Evolutionary conservation across 2,113 vertebrate species (phyloP).

Genomic region (Peromyscus californicus): DNA sequence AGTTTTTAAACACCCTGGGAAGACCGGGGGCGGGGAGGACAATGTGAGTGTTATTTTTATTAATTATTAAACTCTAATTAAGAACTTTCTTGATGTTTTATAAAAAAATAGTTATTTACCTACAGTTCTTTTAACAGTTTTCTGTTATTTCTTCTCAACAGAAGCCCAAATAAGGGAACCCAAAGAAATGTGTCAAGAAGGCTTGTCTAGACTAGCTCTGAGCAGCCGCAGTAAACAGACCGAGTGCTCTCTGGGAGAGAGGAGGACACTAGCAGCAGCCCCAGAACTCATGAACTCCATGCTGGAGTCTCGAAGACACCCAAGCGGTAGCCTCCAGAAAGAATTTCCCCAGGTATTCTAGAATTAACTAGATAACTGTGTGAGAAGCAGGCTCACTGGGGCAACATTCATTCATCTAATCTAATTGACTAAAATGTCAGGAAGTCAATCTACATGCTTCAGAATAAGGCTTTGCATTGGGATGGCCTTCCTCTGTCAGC

Average conservation of each 20-base stretch:
- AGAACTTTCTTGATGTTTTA: neutral
- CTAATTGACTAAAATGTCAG: neutral
- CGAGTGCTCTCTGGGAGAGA: constrained; percentile 92
- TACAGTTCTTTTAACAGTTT: constrained; percentile 51
- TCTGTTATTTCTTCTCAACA: constrained; percentile 81
- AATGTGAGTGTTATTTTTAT: neutral
- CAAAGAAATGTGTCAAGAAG: constrained; percentile 93
- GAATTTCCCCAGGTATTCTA: constrained; percentile 89
- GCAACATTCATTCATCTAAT: neutral
- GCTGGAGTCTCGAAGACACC: constrained; percentile 82
- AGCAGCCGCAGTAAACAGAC: constrained; percentile 92
- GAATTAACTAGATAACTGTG: constrained; percentile 38
- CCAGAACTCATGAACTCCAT: constrained; percentile 88
- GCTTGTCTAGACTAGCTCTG: constrained; percentile 89
- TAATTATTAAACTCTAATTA: constrained; percentile 48
- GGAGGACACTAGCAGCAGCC: constrained; percentile 89
- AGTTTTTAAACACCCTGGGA: neutral
- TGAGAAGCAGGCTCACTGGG: neutral
- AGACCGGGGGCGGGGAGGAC: neutral
- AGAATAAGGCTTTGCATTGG: neutral
- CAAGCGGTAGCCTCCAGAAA: constrained; percentile 78
- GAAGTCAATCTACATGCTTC: neutral
- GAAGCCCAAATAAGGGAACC: constrained; percentile 92
- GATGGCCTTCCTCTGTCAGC: neutral
- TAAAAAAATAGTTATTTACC: neutral